phyloP scores from a whole-genome alignment of 2,888 invertebrate species.

The Aporophyla lueneburgensis region DNA sequence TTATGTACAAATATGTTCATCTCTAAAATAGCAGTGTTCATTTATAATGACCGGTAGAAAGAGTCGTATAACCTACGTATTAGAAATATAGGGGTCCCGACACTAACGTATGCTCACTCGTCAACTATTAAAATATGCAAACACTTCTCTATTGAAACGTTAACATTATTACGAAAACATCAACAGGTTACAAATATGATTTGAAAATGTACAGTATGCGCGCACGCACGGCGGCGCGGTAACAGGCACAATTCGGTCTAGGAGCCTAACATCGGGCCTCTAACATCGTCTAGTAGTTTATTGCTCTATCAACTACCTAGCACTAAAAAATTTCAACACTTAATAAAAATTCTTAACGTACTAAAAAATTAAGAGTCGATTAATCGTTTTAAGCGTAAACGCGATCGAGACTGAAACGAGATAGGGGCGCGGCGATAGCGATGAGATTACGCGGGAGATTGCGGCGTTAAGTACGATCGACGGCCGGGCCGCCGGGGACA shows the following conservation, averaged over 20 bases:
- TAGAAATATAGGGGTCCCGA: constrained; percentile 73
- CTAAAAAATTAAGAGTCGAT: constrained; percentile 76
- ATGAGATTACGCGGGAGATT: constrained; percentile 73
- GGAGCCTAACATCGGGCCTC: constrained; percentile 75
- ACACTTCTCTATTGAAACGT: constrained; percentile 65
- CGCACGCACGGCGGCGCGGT: constrained; percentile 66
- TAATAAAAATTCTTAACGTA: constrained; percentile 80
- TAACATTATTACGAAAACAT: constrained; percentile 70
- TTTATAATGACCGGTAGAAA: constrained; percentile 70
- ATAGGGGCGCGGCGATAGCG: constrained; percentile 66
- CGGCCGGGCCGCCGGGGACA: constrained; percentile 62
- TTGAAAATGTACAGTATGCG: constrained; percentile 66
- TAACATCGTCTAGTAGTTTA: constrained; percentile 72
- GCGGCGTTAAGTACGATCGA: constrained; percentile 79
- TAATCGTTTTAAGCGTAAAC: constrained; percentile 68
- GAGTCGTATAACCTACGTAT: constrained; percentile 71
- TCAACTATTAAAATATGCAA: constrained; percentile 71
- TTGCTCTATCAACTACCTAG: constrained; percentile 85
- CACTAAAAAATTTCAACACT: constrained; percentile 84
- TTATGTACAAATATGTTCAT: constrained; percentile 85
- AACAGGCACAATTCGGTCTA: constrained; percentile 82
- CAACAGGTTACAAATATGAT: constrained; percentile 73
- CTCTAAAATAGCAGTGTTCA: constrained; percentile 82
- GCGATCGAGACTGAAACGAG: constrained; percentile 68
- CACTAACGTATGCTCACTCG: constrained; percentile 73